Conservation (phyloP, 2,113 vertebrate species). For the Coregonus clupeaformis region DNA sequence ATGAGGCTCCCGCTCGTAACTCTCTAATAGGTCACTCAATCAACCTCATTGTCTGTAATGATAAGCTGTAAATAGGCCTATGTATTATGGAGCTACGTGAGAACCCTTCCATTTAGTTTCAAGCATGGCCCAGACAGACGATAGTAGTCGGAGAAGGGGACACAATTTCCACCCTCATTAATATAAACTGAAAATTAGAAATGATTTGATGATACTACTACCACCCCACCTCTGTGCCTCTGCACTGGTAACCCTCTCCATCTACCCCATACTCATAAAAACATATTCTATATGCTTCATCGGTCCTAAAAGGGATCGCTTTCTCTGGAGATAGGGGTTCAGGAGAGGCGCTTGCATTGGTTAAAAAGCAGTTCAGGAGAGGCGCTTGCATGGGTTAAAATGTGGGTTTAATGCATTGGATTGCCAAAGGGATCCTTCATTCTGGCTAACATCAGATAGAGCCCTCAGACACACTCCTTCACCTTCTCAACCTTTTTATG, state of each 20-base stretch:
- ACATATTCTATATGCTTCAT: background rate
- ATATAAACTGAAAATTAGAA: conserved; percentile 62
- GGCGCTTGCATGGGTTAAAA: conserved; percentile 27
- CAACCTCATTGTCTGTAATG: conserved; percentile 34
- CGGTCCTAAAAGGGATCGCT: conserved; percentile 9
- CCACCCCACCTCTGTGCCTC: background rate
- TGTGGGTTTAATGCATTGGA: conserved; percentile 37
- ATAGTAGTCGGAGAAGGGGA: conserved; percentile 21
- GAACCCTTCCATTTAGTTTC: conserved; percentile 39
- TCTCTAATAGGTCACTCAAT: conserved; percentile 46
- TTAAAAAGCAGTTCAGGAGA: conserved; percentile 26
- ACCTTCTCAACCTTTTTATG: conserved; percentile 63
- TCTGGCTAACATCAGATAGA: conserved; percentile 65
- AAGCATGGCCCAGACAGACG: conserved; percentile 28
- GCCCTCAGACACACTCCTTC: conserved; percentile 52
- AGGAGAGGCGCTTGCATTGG: conserved; percentile 14
- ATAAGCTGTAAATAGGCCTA: conserved; percentile 45
- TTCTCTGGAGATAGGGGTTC: conserved; percentile 25
- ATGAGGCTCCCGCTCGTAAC: conserved; percentile 12
- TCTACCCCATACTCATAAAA: conserved; percentile 5
- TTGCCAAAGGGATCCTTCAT: conserved; percentile 57
- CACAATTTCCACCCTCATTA: conserved; percentile 67
- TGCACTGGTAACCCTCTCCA: conserved; percentile 10
- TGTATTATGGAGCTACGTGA: conserved; percentile 40
- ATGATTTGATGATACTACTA: conserved; percentile 34